phyloP scores from a whole-genome alignment of 2,797 vertebrate genomes.

The Ceyx erithaca region DNA sequence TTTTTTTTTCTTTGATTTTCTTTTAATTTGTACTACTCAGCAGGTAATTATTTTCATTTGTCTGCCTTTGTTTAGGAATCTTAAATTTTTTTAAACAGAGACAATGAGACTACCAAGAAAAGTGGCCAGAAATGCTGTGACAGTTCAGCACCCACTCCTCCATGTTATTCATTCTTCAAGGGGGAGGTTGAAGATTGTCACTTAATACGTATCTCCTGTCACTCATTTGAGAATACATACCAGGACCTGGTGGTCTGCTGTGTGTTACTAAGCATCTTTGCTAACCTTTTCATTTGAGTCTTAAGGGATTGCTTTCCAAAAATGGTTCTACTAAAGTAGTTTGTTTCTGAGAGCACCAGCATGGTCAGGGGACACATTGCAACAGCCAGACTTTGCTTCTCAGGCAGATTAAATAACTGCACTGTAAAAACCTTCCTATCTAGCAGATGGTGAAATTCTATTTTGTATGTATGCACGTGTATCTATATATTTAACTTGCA shows the following conservation, averaged over 20 bases:
- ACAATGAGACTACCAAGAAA: background rate
- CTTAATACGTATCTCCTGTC: constrained; percentile 43
- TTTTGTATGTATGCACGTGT: background rate
- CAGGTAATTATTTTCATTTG: background rate
- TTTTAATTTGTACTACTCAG: background rate
- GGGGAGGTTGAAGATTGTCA: constrained; percentile 10
- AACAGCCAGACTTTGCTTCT: background rate
- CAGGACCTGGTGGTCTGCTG: background rate
- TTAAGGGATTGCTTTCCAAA: background rate
- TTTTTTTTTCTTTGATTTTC: background rate
- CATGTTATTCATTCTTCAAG: constrained; percentile 14
- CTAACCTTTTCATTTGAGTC: background rate
- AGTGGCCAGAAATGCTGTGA: background rate
- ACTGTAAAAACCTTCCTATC: background rate
- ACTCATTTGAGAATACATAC: background rate
- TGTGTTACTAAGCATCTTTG: background rate
- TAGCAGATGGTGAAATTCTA: background rate
- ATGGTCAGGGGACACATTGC: background rate
- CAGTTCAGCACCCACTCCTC: background rate
- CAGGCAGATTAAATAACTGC: background rate
- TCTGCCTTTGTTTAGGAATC: background rate
- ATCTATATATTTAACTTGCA: background rate
- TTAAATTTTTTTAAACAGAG: background rate
- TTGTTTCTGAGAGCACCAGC: background rate
- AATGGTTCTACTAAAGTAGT: background rate